Conservation (phyloP, 2,888 invertebrate species). For the Caenorhabditis parvicauda region DNA sequence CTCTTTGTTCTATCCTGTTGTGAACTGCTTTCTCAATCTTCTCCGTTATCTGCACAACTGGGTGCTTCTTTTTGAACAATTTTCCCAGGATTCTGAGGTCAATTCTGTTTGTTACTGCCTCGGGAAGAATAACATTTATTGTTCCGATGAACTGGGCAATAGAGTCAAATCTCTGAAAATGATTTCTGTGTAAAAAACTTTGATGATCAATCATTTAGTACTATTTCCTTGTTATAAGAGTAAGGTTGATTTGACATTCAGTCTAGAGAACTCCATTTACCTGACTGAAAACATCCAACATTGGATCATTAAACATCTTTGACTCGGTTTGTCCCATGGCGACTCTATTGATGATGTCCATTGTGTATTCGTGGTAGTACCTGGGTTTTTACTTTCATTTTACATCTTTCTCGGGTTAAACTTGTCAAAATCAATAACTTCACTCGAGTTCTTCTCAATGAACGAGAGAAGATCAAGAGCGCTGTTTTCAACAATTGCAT, state of each 20-base stretch:
- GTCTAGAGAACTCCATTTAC: too few species aligned
- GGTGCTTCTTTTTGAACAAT: conserved; percentile 5
- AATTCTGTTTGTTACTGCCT: too few species aligned
- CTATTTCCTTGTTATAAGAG: too few species aligned
- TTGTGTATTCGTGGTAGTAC: conserved; percentile 66
- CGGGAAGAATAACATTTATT: too few species aligned
- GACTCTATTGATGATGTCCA: conserved; percentile 67
- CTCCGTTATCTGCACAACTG: conserved; percentile 8
- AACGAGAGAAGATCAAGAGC: conserved; percentile 63
- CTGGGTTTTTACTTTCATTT: conserved; percentile 2
- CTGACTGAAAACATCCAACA: conserved; percentile 5
- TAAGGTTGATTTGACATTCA: too few species aligned
- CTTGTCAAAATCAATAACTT: conserved; percentile 62
- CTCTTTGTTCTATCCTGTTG: conserved; percentile 19
- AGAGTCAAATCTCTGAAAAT: too few species aligned
- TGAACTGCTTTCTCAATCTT: conserved; percentile 12
- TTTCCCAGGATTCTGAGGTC: too few species aligned
- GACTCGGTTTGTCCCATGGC: conserved; percentile 63
- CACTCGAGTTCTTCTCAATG: conserved; percentile 58
- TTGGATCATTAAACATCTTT: conserved; percentile 29
- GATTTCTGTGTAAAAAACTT: too few species aligned
- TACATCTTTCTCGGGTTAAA: too few species aligned
- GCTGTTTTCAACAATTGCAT: conserved; percentile 63
- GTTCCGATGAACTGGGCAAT: too few species aligned
- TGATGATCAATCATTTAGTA: too few species aligned